These are phyloP conservation scores for Kobus ellipsiprymnus DNA, from an alignment of 2,113 vertebrate species.

Conservation along the genomic window DNA sequence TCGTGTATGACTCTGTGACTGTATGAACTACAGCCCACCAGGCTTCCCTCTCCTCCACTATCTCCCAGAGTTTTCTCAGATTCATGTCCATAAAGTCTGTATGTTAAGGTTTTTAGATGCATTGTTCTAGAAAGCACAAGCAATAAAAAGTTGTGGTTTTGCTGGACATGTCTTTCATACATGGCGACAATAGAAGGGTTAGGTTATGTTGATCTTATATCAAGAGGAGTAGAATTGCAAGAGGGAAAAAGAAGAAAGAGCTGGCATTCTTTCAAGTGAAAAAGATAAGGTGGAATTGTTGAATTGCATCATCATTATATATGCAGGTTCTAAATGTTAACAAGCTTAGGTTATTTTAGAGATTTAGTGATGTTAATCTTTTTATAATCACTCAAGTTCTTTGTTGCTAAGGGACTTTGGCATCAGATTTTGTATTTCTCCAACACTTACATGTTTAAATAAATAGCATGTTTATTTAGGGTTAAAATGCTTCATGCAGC, in stretches of 20 bases:
- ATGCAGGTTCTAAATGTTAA: neutral
- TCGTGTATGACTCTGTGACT: neutral
- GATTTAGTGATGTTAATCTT: neutral
- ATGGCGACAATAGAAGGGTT: neutral
- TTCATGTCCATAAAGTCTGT: neutral
- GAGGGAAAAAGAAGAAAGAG: neutral
- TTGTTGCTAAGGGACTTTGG: conserved; percentile 27
- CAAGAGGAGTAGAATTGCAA: neutral
- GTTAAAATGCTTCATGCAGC: neutral
- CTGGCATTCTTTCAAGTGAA: neutral
- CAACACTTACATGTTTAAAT: conserved; percentile 31
- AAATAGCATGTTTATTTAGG: conserved; percentile 34
- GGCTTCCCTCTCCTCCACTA: neutral
- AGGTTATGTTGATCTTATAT: neutral
- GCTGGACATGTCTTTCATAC: neutral
- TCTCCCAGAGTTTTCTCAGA: neutral
- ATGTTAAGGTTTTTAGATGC: neutral
- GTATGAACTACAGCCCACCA: neutral
- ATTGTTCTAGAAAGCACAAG: neutral
- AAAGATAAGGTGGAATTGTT: neutral
- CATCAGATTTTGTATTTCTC: conserved; percentile 4
- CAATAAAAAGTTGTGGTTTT: neutral
- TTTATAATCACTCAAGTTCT: neutral
- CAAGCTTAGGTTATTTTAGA: neutral
- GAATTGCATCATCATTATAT: neutral